These are phyloP conservation scores for Prionailurus bengalensis DNA, from an alignment of 2,113 vertebrate species.

Conservation along the genomic window DNA sequence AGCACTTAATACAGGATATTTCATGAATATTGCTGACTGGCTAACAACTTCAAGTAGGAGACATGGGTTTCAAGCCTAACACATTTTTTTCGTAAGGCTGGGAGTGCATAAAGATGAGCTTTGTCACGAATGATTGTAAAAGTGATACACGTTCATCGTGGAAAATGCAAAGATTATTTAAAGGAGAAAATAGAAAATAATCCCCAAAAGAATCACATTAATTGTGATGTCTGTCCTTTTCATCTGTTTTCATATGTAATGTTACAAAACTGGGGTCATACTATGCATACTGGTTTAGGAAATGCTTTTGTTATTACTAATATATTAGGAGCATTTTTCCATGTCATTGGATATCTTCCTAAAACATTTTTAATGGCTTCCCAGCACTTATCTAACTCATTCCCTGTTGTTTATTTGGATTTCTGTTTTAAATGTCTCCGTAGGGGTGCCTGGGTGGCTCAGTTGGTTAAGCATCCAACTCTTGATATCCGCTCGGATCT, in stretches of 20 bases:
- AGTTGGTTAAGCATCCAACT: too few species aligned
- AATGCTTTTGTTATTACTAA: background rate
- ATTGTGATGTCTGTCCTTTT: background rate
- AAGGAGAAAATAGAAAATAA: background rate
- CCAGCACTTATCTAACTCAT: background rate
- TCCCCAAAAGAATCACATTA: background rate
- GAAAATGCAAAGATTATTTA: background rate
- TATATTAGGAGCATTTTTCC: background rate
- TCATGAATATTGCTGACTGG: background rate
- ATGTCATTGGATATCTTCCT: background rate
- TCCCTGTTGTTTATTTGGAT: background rate
- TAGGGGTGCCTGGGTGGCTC: too few species aligned
- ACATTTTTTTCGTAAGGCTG: background rate
- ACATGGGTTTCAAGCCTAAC: background rate
- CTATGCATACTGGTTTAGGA: background rate
- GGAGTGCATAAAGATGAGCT: background rate
- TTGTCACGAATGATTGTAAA: background rate
- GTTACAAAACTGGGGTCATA: background rate
- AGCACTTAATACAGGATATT: background rate
- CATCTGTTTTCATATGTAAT: background rate
- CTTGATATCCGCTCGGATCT: too few species aligned
- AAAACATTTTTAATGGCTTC: conserved; percentile 11
- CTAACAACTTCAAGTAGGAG: background rate
- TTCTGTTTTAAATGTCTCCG: conserved; percentile 30
- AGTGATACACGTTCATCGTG: background rate